phyloP scores from a whole-genome alignment of 1,140 invertebrate genomes.

The Trachymyrmex septentrionalis region DNA sequence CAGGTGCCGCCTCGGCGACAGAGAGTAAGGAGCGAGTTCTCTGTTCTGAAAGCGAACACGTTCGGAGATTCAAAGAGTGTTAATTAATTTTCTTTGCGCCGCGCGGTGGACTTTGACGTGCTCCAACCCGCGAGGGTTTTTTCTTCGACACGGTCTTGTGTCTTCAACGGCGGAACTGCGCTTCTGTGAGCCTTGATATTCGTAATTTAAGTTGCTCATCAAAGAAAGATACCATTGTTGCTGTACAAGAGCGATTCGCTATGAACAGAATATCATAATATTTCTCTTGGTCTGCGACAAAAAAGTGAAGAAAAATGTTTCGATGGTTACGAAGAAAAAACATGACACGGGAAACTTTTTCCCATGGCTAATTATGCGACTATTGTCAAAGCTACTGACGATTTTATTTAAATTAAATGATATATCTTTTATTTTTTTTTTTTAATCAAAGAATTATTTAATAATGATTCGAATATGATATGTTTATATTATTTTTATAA shows the following conservation, averaged over 20 bases:
- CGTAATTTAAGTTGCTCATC: conserved; percentile 41
- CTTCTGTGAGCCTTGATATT: conserved; percentile 44
- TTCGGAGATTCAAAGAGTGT: conserved; percentile 55
- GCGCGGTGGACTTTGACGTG: conserved; percentile 39
- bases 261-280: conserved; percentile 33
- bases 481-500: background rate
- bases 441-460: conserved; percentile 2
- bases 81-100: conserved; percentile 55
- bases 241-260: conserved; percentile 6
- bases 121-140: conserved; percentile 28
- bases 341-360: background rate
- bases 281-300: background rate
- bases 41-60: conserved; percentile 47
- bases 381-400: background rate
- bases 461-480: background rate
- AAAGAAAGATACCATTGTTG: conserved; percentile 57
- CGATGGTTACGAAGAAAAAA: conserved; percentile 1
- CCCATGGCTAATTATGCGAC: background rate
- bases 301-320: conserved; percentile 1
- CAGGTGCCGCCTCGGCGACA: conserved; percentile 8
- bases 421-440: background rate
- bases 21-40: conserved; percentile 15
- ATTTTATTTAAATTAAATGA: conserved; percentile 22
- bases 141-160: background rate
- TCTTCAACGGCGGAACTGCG: conserved; percentile 16